Evolutionary conservation across 2,888 invertebrate genomes (phyloP), one percentile per base, ranked within the genome.

Genomic region (Rhorus exstirpatorius): DNA sequence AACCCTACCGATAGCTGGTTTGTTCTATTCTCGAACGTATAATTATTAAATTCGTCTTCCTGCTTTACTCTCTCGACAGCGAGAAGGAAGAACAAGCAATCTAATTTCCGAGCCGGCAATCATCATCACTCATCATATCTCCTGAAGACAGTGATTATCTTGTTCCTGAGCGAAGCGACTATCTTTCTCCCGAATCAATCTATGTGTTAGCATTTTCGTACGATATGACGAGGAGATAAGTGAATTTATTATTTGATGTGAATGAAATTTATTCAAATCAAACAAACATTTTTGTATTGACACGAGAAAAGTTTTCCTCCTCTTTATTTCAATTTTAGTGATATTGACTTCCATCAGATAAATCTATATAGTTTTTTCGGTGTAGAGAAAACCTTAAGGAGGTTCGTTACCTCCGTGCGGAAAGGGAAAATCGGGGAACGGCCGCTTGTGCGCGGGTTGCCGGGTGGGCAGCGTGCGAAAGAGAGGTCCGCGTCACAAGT

Each of bases 111-210:
- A 53, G 80, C 21, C 53, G 35, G 70, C 53, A 80, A 80, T 75
- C 68, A 80, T 70, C 75, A 75, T 80, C 53, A 46, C 46, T 80
- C 75, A 80, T 80, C 80, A 53, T n/a, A n/a, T 75, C 55, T 53
- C 75, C 44, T 38, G 46, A 53, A 70, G 68, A 68, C 63, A 53
- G 68, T 75, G 70, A 80, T 80, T 70, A 70, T 75, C 61, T 63
- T 21, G 46, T 63, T 80, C 38, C 55, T 55, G 35, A 55, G 49
- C 26, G 63, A 53, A 49, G 49, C 49, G 26, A 17, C 49, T 41
- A 41, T 44, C 35, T 46, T 44, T 31, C 61, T 63, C 19, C 44
- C 58, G 55, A n/a, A 24, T 74, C 26, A 26, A 49, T 19, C 12
- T 7, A 17, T 19, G 19, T 21, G 55, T 4, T 4, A 41, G 14